Conservation (phyloP, 2,797 vertebrate genomes). For the Premnoplex brunnescens region DNA sequence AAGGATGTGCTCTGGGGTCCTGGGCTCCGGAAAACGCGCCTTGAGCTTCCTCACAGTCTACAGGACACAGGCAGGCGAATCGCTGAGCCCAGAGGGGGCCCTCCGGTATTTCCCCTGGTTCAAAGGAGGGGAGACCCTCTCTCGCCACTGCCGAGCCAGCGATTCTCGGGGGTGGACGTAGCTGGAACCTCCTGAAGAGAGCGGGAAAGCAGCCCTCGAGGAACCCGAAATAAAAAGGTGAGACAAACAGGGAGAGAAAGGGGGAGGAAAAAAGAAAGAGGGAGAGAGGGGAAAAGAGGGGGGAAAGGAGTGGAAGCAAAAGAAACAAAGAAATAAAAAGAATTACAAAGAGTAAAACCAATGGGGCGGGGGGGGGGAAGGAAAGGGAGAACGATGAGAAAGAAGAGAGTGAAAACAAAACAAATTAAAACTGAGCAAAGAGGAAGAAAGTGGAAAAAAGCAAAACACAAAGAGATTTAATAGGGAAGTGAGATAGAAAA, state of each 20-base stretch:
- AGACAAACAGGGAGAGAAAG: not conserved
- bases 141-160: not conserved
- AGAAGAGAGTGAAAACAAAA: not conserved
- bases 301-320: not conserved
- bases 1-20: not conserved
- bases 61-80: not conserved
- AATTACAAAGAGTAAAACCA: not conserved
- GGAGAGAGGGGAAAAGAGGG: not conserved
- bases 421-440: not conserved
- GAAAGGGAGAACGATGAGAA: too few species aligned
- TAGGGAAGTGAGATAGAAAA: not conserved
- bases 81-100: not conserved
- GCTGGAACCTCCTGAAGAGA: not conserved
- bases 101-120: not conserved
- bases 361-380: too few species aligned
- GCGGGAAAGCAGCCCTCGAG: not conserved
- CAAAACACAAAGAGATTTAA: not conserved
- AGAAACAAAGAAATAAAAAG: not conserved
- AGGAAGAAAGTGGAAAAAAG: fast-evolving
- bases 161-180: not conserved
- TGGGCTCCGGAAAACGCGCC: not conserved
- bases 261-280: too few species aligned
- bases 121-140: not conserved
- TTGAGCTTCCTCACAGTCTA: not conserved
- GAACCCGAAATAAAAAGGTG: not conserved